Percentiles rank a stretch among this genome's conserved stretches.
Evolutionary conservation across 37 sponge, comb jelly and placozoan species (phyloP).

Genomic region (Tethya wilhelma): DNA sequence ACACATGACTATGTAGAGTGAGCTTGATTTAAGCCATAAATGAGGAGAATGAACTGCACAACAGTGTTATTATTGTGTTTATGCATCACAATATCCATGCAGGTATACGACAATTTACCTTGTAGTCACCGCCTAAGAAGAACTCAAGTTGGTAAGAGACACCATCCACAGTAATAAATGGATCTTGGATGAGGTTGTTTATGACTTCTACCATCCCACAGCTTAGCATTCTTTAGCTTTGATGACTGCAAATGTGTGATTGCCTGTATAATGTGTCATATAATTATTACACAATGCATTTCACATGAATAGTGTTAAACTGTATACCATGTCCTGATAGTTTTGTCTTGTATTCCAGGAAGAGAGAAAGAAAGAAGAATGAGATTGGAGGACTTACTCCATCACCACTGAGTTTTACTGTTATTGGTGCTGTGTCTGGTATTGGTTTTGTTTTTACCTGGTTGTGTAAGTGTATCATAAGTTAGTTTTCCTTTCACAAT

Average conservation of each 20-base stretch:
- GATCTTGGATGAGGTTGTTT: background rate
- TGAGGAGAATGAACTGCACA: slow-evolving; percentile 34
- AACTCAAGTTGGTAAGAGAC: background rate
- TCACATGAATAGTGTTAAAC: background rate
- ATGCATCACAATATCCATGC: no score
- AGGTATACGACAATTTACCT: no score
- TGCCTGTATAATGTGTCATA: no score
- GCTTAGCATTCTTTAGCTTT: background rate
- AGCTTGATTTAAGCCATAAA: slow-evolving; percentile 19
- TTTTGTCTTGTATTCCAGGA: background rate
- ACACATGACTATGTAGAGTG: slow-evolving; percentile 18
- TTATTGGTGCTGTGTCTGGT: background rate
- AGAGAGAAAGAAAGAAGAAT: slow-evolving; percentile 21
- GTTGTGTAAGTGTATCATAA: no score
- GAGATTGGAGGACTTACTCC: slow-evolving; percentile 23
- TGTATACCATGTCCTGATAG: slow-evolving; percentile 9
- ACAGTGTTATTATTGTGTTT: background rate
- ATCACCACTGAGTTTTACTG: slow-evolving; percentile 31
- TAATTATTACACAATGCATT: background rate
- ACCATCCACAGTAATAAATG: background rate
- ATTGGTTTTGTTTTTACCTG: no score
- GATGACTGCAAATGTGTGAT: slow-evolving; percentile 1
- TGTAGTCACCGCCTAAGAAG: slow-evolving; percentile 31
- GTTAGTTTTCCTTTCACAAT: no score
- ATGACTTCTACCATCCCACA: background rate